phyloP scores from a whole-genome alignment of 2,113 vertebrate species.

The Hyperopisus bebe region DNA sequence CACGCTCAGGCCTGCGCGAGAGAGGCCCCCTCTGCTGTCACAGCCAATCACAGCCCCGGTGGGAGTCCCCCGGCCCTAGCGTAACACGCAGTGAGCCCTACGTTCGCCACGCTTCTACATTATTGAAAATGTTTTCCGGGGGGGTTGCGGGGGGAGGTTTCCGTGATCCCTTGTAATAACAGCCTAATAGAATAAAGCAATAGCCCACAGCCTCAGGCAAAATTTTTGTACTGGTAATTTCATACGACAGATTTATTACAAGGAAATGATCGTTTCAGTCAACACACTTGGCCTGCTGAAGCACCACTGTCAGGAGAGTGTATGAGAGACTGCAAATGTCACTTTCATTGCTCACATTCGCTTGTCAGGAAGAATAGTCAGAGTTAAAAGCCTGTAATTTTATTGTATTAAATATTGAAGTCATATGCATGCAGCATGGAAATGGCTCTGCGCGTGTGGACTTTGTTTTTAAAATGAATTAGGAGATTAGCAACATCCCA shows the following conservation, averaged over 20 bases:
- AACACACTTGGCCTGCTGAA: slow-evolving; percentile 56
- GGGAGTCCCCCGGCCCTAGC: slow-evolving; percentile 40
- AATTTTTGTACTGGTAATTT: slow-evolving; percentile 58
- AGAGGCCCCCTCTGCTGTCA: background rate
- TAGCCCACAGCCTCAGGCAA: slow-evolving; percentile 60
- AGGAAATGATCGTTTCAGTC: slow-evolving; percentile 66
- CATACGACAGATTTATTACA: slow-evolving; percentile 65
- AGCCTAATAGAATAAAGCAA: slow-evolving; percentile 77
- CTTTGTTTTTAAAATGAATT: slow-evolving; percentile 8
- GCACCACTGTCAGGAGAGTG: slow-evolving; percentile 45
- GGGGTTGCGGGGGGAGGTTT: slow-evolving; percentile 46
- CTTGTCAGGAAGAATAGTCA: background rate
- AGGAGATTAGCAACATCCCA: slow-evolving; percentile 8
- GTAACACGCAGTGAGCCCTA: slow-evolving; percentile 60
- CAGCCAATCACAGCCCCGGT: background rate
- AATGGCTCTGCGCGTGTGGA: background rate
- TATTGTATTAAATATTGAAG: slow-evolving; percentile 13
- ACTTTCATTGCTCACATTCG: background rate
- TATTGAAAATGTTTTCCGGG: slow-evolving; percentile 60
- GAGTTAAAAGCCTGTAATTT: slow-evolving; percentile 25
- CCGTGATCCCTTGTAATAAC: slow-evolving; percentile 72
- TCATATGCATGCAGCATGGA: background rate
- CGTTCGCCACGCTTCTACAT: slow-evolving; percentile 64
- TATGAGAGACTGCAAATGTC: slow-evolving; percentile 25
- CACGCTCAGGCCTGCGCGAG: background rate